Evolutionary conservation across 2,797 vertebrate genomes (phyloP).

Genomic region (Poecilia wingei): DNA sequence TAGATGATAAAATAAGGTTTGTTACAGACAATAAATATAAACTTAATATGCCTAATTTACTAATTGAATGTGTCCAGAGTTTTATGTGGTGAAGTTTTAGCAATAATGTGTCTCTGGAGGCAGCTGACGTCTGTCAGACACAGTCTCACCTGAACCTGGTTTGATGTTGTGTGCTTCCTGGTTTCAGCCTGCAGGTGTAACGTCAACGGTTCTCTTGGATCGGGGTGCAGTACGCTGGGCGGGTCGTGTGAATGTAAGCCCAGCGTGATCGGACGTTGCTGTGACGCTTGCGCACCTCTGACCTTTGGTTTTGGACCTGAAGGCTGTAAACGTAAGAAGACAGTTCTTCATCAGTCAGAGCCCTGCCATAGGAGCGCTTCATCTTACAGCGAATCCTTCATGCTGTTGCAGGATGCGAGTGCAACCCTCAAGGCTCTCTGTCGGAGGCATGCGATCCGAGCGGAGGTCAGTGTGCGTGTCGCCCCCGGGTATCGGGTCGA

Average conservation of each 20-base stretch:
- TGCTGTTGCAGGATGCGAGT: slow-evolving; percentile 81
- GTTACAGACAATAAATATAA: too few species aligned
- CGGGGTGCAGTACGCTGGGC: slow-evolving; percentile 82
- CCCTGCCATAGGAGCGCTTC: background rate
- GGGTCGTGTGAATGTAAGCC: slow-evolving; percentile 88
- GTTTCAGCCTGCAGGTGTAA: slow-evolving; percentile 86
- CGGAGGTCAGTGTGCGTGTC: slow-evolving; percentile 86
- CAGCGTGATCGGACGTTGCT: slow-evolving; percentile 85
- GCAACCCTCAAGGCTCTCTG: slow-evolving; percentile 82
- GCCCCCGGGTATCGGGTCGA: slow-evolving; percentile 68
- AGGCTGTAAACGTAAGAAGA: slow-evolving; percentile 83
- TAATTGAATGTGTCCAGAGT: background rate
- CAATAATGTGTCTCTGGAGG: background rate
- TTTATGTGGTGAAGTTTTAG: background rate
- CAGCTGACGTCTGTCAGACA: background rate
- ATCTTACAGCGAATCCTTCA: background rate
- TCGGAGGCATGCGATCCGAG: slow-evolving; percentile 82
- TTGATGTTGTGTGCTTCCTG: background rate
- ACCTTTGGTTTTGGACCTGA: slow-evolving; percentile 83
- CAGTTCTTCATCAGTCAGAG: background rate
- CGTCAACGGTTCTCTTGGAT: slow-evolving; percentile 72
- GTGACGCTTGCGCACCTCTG: slow-evolving; percentile 83
- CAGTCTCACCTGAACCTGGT: background rate
- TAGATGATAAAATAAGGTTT: too few species aligned
- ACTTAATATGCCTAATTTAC: too few species aligned